Evolutionary conservation across 2,797 vertebrate genomes (phyloP), one percentile per base, ranked within the genome.

Genomic region (Pogonophryne albipinna): DNA sequence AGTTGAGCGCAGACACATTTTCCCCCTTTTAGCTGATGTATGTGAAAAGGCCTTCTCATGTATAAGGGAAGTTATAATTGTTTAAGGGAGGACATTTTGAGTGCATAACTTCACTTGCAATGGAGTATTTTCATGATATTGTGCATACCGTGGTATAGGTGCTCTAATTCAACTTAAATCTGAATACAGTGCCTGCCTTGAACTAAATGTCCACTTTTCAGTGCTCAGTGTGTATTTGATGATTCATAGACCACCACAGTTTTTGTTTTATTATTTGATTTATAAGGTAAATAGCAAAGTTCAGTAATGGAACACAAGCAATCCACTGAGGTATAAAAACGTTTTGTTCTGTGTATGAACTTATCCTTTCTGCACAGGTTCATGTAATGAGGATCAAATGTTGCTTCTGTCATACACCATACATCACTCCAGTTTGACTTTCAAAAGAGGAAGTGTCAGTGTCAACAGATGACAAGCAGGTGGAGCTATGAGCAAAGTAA

Each of bases 401-500:
- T 72, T 14, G 66, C 56, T 64, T 46, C 49, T 55, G 23, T 8
- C 31, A 47, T 16, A 13, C 47, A 23, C 44, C 66, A 46, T 14
- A n/a, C 27, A 47, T 57, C 38, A 10, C n/a, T 57, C 17, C 50
- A 61, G 58, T 56, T 47, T 66, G 79, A 71, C 71, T 82, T 83
- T 85, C 44, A 80, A 66, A 62, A 80, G 66, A 66, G 50, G 10
- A 71, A 68, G 75, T 82, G 91, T 93, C 94, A 95, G 76, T 95
- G 89, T 95, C 93, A 75, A 91, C 82, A 73, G 63, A 82, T 92
- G 92, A 93, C 95, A 96, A 95, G 93, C 95, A 96, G 95, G 94
- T 95, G 95, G 95, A 94, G 95, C 95, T 95, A 91, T 95, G 95
- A 94, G 94, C 95, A 95, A 95, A 94, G 92, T 93, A 90, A 93